Percentiles rank a stretch among this genome's conserved stretches.
phyloP scores from a whole-genome alignment of 2,113 vertebrate species.

The Ceyx margarethae region DNA sequence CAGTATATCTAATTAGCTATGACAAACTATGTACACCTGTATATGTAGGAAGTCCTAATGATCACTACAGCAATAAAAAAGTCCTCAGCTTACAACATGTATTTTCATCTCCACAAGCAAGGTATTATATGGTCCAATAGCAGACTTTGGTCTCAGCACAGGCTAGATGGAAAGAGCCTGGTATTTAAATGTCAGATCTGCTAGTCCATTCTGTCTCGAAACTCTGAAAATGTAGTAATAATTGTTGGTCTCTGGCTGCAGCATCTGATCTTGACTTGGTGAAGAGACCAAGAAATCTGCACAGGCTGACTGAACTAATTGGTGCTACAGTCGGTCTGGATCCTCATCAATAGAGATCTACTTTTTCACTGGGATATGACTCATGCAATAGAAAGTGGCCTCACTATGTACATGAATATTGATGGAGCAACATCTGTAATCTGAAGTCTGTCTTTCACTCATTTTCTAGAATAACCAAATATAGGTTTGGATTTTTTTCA shows the following conservation, averaged over 20 bases:
- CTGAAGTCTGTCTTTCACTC: neutral
- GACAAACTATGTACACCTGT: neutral
- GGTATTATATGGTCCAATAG: neutral
- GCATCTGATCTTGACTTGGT: neutral
- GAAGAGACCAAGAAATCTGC: neutral
- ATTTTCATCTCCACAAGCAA: neutral
- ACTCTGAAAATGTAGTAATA: neutral
- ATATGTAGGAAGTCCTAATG: neutral
- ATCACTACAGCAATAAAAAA: neutral
- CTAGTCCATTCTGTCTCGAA: neutral
- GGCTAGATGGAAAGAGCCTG: neutral
- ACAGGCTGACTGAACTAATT: neutral
- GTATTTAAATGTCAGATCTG: neutral
- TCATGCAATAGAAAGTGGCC: neutral
- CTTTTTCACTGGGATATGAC: neutral
- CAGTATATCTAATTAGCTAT: neutral
- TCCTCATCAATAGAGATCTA: neutral
- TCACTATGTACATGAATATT: rapidly evolving
- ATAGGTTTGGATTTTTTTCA: neutral
- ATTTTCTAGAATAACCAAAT: neutral
- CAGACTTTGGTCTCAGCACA: neutral
- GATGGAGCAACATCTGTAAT: neutral
- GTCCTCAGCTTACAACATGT: neutral
- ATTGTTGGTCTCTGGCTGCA: neutral
- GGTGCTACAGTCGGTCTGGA: neutral